Percentiles rank a stretch among this genome's conserved stretches.
phyloP scores from a whole-genome alignment of 2,888 invertebrate genomes.

The Drosophila rellima region DNA sequence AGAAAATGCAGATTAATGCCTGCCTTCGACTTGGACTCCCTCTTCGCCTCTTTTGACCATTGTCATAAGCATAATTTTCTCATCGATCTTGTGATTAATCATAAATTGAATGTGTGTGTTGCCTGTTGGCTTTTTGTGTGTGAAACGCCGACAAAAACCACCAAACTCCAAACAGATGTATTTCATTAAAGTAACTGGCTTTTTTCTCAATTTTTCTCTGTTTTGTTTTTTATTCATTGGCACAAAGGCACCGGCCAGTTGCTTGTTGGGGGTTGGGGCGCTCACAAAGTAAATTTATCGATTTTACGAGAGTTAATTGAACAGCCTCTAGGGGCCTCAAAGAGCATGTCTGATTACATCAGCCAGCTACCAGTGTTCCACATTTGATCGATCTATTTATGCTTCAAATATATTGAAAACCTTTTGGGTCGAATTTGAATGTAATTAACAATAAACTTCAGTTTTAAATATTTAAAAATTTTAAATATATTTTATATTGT shows the following conservation, averaged over 20 bases:
- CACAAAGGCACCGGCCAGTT: constrained; percentile 55
- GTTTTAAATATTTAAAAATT: no score
- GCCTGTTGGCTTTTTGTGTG: constrained; percentile 47
- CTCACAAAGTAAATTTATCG: constrained; percentile 7
- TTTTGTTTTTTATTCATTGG: constrained; percentile 20
- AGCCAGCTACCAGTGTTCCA: constrained; percentile 80
- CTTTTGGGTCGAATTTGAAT: neutral
- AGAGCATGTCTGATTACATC: constrained; percentile 76
- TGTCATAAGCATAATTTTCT: constrained; percentile 81
- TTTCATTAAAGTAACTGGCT: constrained; percentile 76
- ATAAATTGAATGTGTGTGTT: constrained; percentile 66
- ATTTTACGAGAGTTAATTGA: constrained; percentile 69
- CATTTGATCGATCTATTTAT: constrained; percentile 72
- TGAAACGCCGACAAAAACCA: constrained; percentile 44
- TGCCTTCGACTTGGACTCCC: constrained; percentile 15
- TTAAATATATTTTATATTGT: no score
- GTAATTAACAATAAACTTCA: neutral
- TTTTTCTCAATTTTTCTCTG: constrained; percentile 17
- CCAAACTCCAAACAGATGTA: constrained; percentile 61
- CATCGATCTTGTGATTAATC: constrained; percentile 81
- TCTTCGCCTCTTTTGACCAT: constrained; percentile 46
- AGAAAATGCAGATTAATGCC: constrained; percentile 76
- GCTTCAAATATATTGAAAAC: neutral
- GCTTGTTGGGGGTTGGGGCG: constrained; percentile 14
- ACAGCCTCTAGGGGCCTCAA: constrained; percentile 52